Evolutionary conservation across 2,888 invertebrate species (phyloP).

Genomic region (Drosophila cognata): DNA sequence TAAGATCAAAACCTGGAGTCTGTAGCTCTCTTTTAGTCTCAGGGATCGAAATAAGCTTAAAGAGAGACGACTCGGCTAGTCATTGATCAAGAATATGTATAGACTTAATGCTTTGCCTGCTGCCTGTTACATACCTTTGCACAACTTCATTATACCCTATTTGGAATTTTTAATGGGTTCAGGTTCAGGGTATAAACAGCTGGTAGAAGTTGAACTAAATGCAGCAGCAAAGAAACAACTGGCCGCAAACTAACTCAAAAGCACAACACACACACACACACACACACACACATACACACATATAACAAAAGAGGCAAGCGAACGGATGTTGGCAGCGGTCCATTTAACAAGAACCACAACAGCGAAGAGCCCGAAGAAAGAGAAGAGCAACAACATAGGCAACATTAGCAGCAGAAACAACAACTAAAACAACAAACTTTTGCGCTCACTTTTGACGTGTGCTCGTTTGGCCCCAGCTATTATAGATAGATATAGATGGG

Average conservation of each 20-base stretch:
- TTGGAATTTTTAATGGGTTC: neutral
- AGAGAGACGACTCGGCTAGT: neutral
- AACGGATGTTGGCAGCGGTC: conserved; percentile 53
- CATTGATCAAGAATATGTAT: neutral
- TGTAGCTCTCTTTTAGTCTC: neutral
- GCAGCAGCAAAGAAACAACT: conserved; percentile 28
- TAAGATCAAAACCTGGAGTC: neutral
- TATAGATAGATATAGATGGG: conserved; percentile 37
- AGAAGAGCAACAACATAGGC: conserved; percentile 7
- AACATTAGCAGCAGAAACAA: conserved; percentile 15
- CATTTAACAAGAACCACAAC: conserved; percentile 45
- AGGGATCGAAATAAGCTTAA: neutral
- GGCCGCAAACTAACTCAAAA: conserved; percentile 66
- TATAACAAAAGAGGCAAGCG: conserved; percentile 56
- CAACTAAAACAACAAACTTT: conserved; percentile 67
- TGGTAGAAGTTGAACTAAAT: conserved; percentile 40
- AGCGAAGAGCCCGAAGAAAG: neutral
- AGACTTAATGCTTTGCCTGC: neutral
- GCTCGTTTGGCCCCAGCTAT: conserved; percentile 50
- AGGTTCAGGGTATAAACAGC: conserved; percentile 22
- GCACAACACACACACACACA: conserved; percentile 42
- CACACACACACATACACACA: conserved; percentile 7
- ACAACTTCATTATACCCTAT: neutral
- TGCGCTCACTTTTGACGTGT: conserved; percentile 77
- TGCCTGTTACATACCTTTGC: neutral